Evolutionary conservation across 92 coral and sea anemone species (phyloP).

Genomic region (Parazoanthus swiftii): DNA sequence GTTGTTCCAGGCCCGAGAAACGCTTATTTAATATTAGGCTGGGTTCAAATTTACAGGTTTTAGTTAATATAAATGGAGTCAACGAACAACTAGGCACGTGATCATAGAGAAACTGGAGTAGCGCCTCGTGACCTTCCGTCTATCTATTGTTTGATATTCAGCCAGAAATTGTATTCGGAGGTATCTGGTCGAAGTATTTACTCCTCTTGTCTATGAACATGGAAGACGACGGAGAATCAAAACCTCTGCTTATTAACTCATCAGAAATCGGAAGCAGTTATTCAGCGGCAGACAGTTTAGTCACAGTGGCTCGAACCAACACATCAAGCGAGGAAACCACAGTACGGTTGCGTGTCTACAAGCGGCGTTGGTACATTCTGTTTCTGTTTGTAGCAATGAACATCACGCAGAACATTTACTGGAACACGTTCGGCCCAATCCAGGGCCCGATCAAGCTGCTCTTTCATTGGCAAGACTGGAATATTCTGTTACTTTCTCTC

Average conservation of each 20-base stretch:
- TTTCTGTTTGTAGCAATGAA: conserved; percentile 30
- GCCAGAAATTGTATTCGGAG: no score
- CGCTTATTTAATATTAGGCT: no score
- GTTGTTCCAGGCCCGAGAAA: no score
- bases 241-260: neutral
- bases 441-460: conserved; percentile 53
- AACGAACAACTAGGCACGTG: no score
- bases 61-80: no score
- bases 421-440: conserved; percentile 62
- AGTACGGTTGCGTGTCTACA: conserved; percentile 33
- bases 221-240: neutral
- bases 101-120: no score
- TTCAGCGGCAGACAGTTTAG: neutral
- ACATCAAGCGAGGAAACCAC: neutral
- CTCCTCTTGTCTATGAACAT: neutral
- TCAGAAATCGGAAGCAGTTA: neutral
- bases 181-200: no score
- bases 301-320: neutral
- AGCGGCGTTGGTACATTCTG: conserved; percentile 57
- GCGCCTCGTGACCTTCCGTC: no score
- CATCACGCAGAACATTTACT: conserved; percentile 43
- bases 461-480: conserved; percentile 51
- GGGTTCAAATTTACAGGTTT: no score
- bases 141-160: no score
- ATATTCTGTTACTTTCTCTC: conserved; percentile 21